Base-by-base conservation (phyloP, 2,888 invertebrate genomes). In the Odontocolon sp. region DNA sequence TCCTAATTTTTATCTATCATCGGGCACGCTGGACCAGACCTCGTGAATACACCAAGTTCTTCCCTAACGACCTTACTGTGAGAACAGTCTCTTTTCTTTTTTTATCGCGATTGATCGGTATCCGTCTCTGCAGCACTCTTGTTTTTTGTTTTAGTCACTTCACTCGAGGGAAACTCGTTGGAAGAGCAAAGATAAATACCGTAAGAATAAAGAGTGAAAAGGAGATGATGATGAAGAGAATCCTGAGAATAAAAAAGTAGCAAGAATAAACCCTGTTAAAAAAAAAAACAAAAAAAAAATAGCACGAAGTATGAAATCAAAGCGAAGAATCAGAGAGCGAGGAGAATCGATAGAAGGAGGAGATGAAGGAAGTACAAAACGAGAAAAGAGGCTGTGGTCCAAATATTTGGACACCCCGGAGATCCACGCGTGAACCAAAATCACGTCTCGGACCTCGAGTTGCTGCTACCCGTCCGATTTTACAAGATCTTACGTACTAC, bases 351-450 rank as follows among this genome's bases (percentile, higher is more conserved):
- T 40, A 18, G 50, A 61, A 28, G 28, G 28, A 16, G 16, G 18
- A 11, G 8, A 6, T 45, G 28, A n/a, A 64, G 45, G 50, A 42
- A 42, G 38, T 50, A 56, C n/a, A 63, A 64, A 74, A 66, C 16
- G 56, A 57, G 59, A 64, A 45, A 47, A 64, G 54, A 77, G 40
- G 42, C 57, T 56, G 80, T 82, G 86, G 84, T 88, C 88, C 85
- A 88, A 88, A 88, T 88, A 88, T 88, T 88, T 87, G 87, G 88
- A 88, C 88, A 87, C 80, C 81, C n/a, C 78, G 66, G 77, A 77
- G 77, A 57, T 61, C 50, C 47, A 61, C 63, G 77, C 71, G 77
- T 76, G 68, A 72, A 74, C 77, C 61, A 42, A 28, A 36, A 9
- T 16, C 23, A 38, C 40, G 18, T n/a, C 42, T 31, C 28, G 50